Base-by-base conservation (phyloP, 2,113 vertebrate genomes). In the Chunga burmeisteri region DNA sequence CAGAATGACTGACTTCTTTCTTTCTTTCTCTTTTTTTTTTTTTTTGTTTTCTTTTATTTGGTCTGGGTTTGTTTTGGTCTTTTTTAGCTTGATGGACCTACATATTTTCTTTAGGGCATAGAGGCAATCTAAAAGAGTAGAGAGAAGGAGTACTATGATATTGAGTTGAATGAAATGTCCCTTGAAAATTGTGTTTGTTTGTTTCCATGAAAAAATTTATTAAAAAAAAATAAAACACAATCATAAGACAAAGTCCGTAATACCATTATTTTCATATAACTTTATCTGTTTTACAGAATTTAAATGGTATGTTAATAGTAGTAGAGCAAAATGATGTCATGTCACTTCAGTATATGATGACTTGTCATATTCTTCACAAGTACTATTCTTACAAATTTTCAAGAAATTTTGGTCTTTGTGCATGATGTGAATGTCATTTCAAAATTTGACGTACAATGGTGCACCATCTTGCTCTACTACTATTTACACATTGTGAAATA, bases 1-100 rank as follows among this genome's bases (percentile, higher is more conserved):
- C 4, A 79, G n/a, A 49, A 65, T 16, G 7, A 2, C 0, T 75
- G 7, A 3, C 0, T 27, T 38, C 3, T 10, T 44, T n/a, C 11
- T 13, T 9, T 12, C 3, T 11, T 11, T 27, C 8, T 13, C 8
- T 9, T 21, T 30, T 40, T n/a, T 2, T 29, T 16, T 56, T 30
- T 6, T 49, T 40, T n/a, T 27, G 5, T 30, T 13, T n/a, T 19
- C 3, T 40, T 47, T 34, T 22, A 9, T 56, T 65, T 65, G 16
- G 8, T 17, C 29, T 65, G 17, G 12, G 44, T 50, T 19, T 34
- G 46, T 46, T 16, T 6, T 46, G 17, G 8, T 13, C 7, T 10
- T 29, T 29, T 17, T 53, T 66, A 32, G 1, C 11, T 56, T 52
- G 6, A 26, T 67, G 17, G 18, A 38, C 21, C 21, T 49, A 16